These are phyloP conservation scores for Boulengeromyrus knoepffleri DNA, from an alignment of 2,113 vertebrate genomes.

Conservation along the genomic window DNA sequence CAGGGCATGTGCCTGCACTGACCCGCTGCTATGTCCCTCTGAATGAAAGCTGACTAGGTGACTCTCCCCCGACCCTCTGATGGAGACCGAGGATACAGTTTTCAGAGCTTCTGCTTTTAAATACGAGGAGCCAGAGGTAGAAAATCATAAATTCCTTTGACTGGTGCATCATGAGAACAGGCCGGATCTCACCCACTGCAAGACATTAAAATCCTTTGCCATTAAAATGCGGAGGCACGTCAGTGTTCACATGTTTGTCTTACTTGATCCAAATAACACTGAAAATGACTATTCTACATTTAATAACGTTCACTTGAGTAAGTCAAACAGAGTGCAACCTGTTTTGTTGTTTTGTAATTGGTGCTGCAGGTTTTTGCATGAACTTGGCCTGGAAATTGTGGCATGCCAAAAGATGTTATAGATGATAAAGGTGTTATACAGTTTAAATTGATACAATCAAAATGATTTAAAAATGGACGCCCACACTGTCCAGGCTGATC, in stretches of 20 bases:
- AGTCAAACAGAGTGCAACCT: neutral
- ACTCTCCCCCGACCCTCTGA: neutral
- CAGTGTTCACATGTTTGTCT: neutral
- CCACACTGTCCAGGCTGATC: neutral
- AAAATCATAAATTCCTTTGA: conserved; percentile 8
- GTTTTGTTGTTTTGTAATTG: neutral
- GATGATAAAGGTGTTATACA: neutral
- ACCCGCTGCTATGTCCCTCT: neutral
- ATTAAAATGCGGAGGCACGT: neutral
- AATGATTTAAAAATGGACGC: neutral
- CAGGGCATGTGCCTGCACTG: neutral
- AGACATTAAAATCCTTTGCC: neutral
- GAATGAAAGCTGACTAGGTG: neutral
- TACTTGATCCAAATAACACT: neutral
- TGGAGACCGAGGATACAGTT: neutral
- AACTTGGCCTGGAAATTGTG: neutral
- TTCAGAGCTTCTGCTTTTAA: conserved; percentile 12
- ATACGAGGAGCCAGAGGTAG: neutral
- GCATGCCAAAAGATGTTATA: neutral
- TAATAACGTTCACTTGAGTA: neutral
- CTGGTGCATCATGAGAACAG: neutral
- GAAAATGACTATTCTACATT: neutral
- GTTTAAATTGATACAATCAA: neutral
- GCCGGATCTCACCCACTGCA: neutral
- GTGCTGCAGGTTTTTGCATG: neutral